Percentiles rank a stretch among this genome's conserved stretches.
These are phyloP conservation scores for Nezara viridula DNA, from an alignment of 2,888 invertebrate species.

Conservation along the genomic window DNA sequence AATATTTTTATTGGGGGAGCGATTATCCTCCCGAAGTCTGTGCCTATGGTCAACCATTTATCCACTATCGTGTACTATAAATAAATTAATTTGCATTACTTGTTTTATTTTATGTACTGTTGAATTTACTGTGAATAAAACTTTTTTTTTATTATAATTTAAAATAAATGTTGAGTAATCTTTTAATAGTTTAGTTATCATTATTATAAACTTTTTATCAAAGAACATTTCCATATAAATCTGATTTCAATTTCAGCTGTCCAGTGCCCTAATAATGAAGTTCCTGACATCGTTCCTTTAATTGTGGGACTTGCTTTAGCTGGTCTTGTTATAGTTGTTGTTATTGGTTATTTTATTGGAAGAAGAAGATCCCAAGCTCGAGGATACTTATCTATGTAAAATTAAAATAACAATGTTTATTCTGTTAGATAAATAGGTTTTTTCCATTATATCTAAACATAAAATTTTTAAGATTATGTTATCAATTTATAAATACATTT, in stretches of 20 bases:
- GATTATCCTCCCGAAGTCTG: too few species aligned
- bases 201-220: background rate
- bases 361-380: conserved; percentile 86
- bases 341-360: conserved; percentile 93
- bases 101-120: too few species aligned
- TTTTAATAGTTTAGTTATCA: too few species aligned
- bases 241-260: conserved; percentile 72
- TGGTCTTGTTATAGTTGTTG: conserved; percentile 89
- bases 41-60: too few species aligned
- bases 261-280: conserved; percentile 80
- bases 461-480: conserved; percentile 9
- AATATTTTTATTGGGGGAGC: too few species aligned
- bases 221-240: background rate
- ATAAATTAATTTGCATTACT: too few species aligned
- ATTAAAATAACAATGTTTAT: background rate
- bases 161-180: too few species aligned
- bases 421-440: conserved; percentile 39
- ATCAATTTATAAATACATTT: conserved; percentile 34
- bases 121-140: too few species aligned
- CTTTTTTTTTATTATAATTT: too few species aligned
- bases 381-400: conserved; percentile 90
- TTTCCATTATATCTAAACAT: conserved; percentile 42
- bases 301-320: conserved; percentile 95
- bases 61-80: too few species aligned
- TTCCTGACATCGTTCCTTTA: conserved; percentile 94